These are phyloP conservation scores for Botrylloides violaceus DNA, from an alignment of 23 tunicate genomes.

Conservation along the genomic window DNA sequence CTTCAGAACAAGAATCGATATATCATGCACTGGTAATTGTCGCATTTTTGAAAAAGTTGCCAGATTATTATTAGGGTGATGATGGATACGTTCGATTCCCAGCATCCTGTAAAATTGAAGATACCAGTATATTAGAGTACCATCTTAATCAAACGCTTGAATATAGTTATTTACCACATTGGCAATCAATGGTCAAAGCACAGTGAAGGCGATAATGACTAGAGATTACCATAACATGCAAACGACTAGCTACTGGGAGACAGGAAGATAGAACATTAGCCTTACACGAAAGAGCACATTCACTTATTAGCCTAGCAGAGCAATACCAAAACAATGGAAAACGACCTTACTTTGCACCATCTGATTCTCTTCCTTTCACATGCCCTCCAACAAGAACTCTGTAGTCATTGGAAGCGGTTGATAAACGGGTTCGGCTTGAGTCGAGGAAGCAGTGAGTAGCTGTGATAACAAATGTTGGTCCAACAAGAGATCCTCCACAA, in stretches of 20 bases:
- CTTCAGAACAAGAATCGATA: conserved; percentile 29
- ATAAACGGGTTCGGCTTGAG: background rate
- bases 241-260: no score
- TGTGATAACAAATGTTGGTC: conserved; percentile 36
- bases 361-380: conserved; percentile 21
- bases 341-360: conserved; percentile 31
- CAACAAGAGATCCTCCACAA: conserved; percentile 43
- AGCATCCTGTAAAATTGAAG: conserved; percentile 23
- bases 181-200: no score
- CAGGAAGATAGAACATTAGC: no score
- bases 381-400: conserved; percentile 50
- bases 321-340: no score
- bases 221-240: no score
- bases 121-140: no score
- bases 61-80: conserved; percentile 45
- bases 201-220: no score
- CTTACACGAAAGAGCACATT: no score
- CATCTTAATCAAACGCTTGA: no score
- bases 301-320: no score
- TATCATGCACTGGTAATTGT: conserved; percentile 31
- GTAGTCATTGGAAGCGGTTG: background rate
- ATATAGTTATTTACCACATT: no score
- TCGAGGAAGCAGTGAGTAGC: conserved; percentile 54
- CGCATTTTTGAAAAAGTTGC: conserved; percentile 23
- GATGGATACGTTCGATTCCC: conserved; percentile 17